Conservation (phyloP, 1,140 invertebrate species). For the Drosophila pseudoobscura region DNA sequence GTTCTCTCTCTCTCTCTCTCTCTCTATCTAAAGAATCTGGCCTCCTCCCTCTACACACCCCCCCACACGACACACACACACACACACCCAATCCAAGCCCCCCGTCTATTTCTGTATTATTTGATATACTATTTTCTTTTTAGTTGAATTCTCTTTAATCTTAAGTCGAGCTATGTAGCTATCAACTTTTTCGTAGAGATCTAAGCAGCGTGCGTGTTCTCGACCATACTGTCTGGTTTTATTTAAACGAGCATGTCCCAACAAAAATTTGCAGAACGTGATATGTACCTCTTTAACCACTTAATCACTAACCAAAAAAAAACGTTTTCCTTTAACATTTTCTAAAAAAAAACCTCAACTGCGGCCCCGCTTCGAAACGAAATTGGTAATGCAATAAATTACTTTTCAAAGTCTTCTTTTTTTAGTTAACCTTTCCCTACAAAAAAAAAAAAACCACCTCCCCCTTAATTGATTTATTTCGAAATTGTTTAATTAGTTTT, state of each 20-base stretch:
- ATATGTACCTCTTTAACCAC: constrained; percentile 23
- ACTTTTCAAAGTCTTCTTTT: constrained; percentile 12
- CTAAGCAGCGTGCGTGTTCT: constrained; percentile 59
- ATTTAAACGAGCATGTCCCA: constrained; percentile 58
- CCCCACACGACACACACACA: background rate
- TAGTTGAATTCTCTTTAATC: constrained; percentile 39
- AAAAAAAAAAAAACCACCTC: background rate
- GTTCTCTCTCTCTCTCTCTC: constrained; percentile 56
- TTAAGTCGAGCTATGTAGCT: constrained; percentile 47
- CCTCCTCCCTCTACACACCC: constrained; percentile 18
- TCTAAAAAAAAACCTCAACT: constrained; percentile 21
- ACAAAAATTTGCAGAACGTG: constrained; percentile 34
- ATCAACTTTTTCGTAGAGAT: constrained; percentile 37
- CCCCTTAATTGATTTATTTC: constrained; percentile 10
- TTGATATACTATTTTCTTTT: constrained; percentile 38
- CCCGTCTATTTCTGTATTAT: constrained; percentile 6
- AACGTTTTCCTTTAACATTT: constrained; percentile 62
- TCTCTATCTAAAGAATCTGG: constrained; percentile 40
- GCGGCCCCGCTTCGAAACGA: constrained; percentile 19
- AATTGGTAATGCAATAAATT: constrained; percentile 63
- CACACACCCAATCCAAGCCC: constrained; percentile 3
- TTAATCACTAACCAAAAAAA: constrained; percentile 46
- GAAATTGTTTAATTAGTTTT: constrained; percentile 41
- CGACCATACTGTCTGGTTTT: constrained; percentile 79
- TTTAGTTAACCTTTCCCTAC: constrained; percentile 18